Percentiles rank a stretch among this genome's conserved stretches.
phyloP scores from a whole-genome alignment of 2,113 vertebrate species.

The Glaucidium brasilianum region DNA sequence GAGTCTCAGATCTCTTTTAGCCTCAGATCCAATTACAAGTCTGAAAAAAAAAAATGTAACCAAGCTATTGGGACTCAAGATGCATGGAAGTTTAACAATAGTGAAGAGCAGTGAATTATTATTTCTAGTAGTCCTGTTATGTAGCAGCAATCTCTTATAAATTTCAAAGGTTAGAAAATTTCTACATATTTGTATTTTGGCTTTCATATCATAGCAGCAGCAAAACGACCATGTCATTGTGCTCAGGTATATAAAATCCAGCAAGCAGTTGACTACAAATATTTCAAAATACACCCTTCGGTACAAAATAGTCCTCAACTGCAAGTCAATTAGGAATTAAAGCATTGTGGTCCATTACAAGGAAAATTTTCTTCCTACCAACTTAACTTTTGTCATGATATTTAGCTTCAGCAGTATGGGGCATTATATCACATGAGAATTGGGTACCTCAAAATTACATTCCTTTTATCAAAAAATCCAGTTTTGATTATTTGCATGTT shows the following conservation, averaged over 20 bases:
- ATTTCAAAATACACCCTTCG: not conserved
- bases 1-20: not conserved
- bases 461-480: not conserved
- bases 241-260: not conserved
- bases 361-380: not conserved
- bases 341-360: not conserved
- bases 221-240: not conserved
- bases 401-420: not conserved
- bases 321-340: not conserved
- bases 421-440: not conserved
- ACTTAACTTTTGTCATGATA: not conserved
- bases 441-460: not conserved
- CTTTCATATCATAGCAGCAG: not conserved
- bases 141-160: not conserved
- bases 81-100: not conserved
- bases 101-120: not conserved
- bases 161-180: not conserved
- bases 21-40: not conserved
- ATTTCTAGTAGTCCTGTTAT: not conserved
- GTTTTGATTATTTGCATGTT: not conserved
- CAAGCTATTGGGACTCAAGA: not conserved
- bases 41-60: not conserved
- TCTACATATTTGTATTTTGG: not conserved
- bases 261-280: not conserved
- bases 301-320: not conserved